Conservation (phyloP, 2,888 invertebrate genomes). For the Rapana venosa region DNA sequence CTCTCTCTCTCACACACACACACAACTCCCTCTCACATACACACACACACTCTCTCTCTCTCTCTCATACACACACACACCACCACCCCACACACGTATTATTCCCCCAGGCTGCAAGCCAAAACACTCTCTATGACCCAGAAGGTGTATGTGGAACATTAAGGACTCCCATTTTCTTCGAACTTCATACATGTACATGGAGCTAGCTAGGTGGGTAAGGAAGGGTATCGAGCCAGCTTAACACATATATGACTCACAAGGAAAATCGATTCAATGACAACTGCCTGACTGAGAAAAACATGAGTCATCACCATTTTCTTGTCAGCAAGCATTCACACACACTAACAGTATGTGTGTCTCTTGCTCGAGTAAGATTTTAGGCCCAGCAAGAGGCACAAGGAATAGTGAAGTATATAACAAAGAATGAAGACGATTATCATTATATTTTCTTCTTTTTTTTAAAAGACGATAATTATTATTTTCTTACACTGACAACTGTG, state of each 20-base stretch:
- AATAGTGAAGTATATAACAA: neutral
- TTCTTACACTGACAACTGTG: no score
- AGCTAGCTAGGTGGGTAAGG: neutral
- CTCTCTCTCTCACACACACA: no score
- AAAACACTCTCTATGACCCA: neutral
- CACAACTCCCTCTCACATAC: no score
- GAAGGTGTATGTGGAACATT: neutral
- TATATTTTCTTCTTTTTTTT: neutral
- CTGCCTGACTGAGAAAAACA: neutral
- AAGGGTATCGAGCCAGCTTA: neutral
- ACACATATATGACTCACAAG: neutral
- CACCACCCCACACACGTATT: no score
- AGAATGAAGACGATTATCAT: neutral
- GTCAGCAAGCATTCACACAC: neutral
- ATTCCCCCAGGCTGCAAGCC: no score
- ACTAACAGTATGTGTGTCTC: neutral
- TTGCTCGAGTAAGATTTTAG: neutral
- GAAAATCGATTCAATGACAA: slow-evolving; percentile 2
- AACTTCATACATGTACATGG: no score
- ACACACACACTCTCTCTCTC: no score
- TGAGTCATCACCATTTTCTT: neutral
- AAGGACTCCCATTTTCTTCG: no score
- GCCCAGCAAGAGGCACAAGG: neutral
- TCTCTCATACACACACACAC: no score
- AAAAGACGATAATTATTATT: no score